These are phyloP conservation scores for Cataglyphis cursor DNA, from an alignment of 2,888 invertebrate species.

Conservation along the genomic window DNA sequence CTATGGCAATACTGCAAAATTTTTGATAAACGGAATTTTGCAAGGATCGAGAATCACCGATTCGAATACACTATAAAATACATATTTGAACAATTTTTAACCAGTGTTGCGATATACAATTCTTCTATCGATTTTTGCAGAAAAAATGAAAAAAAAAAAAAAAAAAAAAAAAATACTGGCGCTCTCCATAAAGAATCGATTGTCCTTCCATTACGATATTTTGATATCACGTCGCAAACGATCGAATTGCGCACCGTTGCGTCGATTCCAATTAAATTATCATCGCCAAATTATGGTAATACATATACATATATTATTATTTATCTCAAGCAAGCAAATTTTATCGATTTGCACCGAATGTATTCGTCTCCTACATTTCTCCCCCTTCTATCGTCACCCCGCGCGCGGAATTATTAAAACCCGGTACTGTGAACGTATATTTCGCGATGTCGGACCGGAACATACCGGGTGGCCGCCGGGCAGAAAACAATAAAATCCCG, in stretches of 20 bases:
- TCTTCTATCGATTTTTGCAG: background rate
- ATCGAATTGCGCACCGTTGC: conserved; percentile 1
- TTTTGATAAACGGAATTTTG: conserved; percentile 21
- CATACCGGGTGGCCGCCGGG: conserved; percentile 79
- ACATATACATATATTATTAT: conserved; percentile 44
- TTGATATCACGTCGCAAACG: conserved; percentile 48
- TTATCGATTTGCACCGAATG: conserved; percentile 73
- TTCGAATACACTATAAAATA: background rate
- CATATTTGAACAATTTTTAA: conserved; percentile 26
- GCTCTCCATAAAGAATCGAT: conserved; percentile 35
- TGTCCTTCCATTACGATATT: conserved; percentile 31
- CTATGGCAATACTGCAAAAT: background rate
- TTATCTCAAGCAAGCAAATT: conserved; percentile 74
- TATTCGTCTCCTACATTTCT: conserved; percentile 59
- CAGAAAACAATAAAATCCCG: conserved; percentile 83
- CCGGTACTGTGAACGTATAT: conserved; percentile 67
- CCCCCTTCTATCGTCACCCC: conserved; percentile 69
- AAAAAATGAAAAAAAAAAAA: conserved; percentile 10
- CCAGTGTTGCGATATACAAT: background rate
- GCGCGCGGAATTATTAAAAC: conserved; percentile 83
- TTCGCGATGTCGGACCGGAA: conserved; percentile 59
- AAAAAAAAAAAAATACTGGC: conserved; percentile 31
- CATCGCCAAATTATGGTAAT: conserved; percentile 72
- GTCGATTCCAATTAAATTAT: conserved; percentile 74
- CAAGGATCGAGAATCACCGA: background rate